Base-by-base conservation (phyloP, 2,113 vertebrate genomes). In the Megaptera novaeangliae region DNA sequence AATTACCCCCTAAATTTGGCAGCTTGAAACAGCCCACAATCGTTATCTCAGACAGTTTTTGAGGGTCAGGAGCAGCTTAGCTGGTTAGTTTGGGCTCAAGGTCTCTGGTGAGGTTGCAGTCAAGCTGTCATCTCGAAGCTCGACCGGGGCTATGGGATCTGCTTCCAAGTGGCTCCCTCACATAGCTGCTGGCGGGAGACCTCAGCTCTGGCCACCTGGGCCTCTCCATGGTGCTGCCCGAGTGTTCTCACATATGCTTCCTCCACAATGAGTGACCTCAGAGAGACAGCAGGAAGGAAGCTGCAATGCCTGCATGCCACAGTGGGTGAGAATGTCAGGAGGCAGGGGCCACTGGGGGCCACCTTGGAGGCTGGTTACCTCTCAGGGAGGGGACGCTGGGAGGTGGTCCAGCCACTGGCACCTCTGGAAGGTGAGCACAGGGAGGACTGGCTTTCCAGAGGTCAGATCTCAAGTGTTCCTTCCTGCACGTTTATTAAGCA, bases 121-220 rank as follows among this genome's bases (percentile, higher is more conserved):
- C 69, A 74, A 41, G 41, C 10, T n/a, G 44, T 64, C 39, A 39
- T 46, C 36, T 75, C 9, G 1, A 91, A 49, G 21, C 6, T 23
- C 61, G 41, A 41, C 74, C 1, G 1, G 15, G n/a, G 14, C 49
- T 55, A 11, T 11, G 11, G 31, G 9, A 4, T 80, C 20, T 8
- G 21, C 77, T 77, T 61, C 52, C 39, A 3, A n/a, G 31, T 7
- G 18, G 31, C 12, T 10, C 20, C 68, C 27, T 44, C 34, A 15
- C 8, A 2, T 8, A 44, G 14, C 57, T 68, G 20, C 25, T 41
- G 77, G 34, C 14, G 39, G 61, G 14, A 77, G 29, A 71, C 77
- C n/a, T 71, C 31, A 0, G n/a, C 74, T 72, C 49, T 21, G 18
- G 20, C 8, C 57, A 14, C 0, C 0, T 21, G 15, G 71, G 61